A percentile compares a stretch with the other conserved stretches of the same genome.
phyloP scores from a whole-genome alignment of 1,140 invertebrate genomes.

The Ridgeia piscesae region DNA sequence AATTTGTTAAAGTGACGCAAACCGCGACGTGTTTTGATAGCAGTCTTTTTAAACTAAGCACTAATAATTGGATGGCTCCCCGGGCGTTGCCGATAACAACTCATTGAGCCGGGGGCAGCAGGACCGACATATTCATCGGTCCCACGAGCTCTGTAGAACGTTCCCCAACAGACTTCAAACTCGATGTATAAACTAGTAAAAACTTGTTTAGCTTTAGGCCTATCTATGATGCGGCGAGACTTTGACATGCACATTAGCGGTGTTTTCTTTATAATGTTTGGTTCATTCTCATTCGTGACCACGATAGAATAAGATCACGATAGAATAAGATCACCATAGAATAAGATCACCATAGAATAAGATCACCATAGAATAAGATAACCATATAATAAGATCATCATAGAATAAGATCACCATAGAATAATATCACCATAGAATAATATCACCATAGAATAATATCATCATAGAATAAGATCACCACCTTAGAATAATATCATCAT shows the following conservation, averaged over 20 bases:
- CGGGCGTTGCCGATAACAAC: neutral
- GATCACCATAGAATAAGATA: too few relatives aligned
- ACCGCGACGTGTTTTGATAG: neutral
- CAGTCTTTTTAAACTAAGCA: neutral
- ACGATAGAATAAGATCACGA: neutral
- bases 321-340: neutral
- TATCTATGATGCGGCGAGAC: neutral
- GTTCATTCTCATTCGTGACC: neutral
- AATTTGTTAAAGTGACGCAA: conserved; percentile 1
- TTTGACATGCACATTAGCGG: neutral
- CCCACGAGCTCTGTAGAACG: neutral
- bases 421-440: too few relatives aligned
- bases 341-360: neutral
- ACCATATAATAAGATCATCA: neutral
- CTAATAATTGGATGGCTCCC: neutral
- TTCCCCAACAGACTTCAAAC: too few relatives aligned
- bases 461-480: too few relatives aligned
- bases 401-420: neutral
- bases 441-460: neutral
- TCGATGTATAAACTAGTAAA: neutral
- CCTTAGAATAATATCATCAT: too few relatives aligned
- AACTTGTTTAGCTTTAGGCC: neutral
- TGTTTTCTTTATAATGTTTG: neutral
- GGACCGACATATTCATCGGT: neutral
- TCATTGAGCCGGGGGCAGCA: neutral